Base-by-base conservation (phyloP, 2,888 invertebrate genomes). In the Aporophyla nigra region DNA sequence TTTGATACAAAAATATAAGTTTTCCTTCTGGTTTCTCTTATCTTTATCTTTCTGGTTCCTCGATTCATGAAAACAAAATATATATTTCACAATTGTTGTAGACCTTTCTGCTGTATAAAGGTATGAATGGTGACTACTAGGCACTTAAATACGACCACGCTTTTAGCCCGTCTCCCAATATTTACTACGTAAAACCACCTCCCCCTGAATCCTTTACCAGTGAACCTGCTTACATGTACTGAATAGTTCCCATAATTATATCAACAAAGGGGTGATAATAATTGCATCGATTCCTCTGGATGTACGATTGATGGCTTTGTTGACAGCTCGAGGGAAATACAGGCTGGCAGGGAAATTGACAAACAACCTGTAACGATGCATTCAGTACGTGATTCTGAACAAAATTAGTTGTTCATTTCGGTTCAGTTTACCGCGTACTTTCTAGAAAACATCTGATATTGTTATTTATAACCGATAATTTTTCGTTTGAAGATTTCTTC, bases 261-360 rank as follows among this genome's bases (percentile, higher is more conserved):
- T 84, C 83, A 86, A 77, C 70, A 76, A 63, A 67, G 84, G 89
- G 88, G 84, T 70, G 83, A 77, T 88, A 87, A 88, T 89, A 84
- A 76, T 69, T 61, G 75, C 74, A 78, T 78, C 80, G 86, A 84
- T 83, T 86, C 74, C 74, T 40, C 67, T 53, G 53, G 61, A 43
- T 58, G 51, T 46, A 72, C 75, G 46, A 78, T 58, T 75, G 73
- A 79, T 77, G 49, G 61, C 43, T 63, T 74, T 67, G 73, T 68
- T 71, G 62, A 76, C 51, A 66, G 66, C 21, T 2, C 33, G 21
- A 33, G 12, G 33, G 33, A 33, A 40, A 21, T 59, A 5, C 21
- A 19, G 10, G 33, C 33, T 1, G 33, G 33, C 33, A 33, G 33
- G 33, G 33, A 33, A 33, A 33, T 33, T 33, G 33, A 33, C 33